These are phyloP conservation scores for Rugalucina vietnamica DNA, from an alignment of 2,888 invertebrate genomes.

Conservation along the genomic window DNA sequence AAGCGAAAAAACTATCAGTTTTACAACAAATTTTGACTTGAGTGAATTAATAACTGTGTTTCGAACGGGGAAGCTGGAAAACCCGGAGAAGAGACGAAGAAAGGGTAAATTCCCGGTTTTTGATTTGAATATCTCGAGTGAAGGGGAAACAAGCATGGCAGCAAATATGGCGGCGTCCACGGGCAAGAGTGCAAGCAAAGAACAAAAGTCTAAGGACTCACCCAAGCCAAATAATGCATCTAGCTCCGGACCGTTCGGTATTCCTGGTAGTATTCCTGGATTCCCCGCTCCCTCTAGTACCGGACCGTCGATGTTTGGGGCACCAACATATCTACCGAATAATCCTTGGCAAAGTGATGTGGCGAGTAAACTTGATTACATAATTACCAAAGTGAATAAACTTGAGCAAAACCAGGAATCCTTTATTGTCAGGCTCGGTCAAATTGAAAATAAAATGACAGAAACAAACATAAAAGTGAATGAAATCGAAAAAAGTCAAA, in stretches of 20 bases:
- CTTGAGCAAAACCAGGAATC: neutral
- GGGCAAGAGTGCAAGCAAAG: neutral
- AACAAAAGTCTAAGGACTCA: neutral
- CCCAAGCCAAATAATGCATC: neutral
- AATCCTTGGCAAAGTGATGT: neutral
- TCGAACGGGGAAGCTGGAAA: too few species aligned
- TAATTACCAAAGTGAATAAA: neutral
- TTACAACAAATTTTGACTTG: too few species aligned
- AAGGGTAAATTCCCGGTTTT: too few species aligned
- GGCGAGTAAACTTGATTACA: neutral
- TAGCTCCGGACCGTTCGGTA: too few species aligned
- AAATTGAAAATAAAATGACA: neutral
- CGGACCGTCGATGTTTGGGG: neutral
- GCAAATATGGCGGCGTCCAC: neutral
- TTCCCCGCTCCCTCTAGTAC: too few species aligned
- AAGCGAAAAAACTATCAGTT: too few species aligned
- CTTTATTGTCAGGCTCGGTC: neutral
- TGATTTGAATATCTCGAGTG: too few species aligned
- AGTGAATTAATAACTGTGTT: too few species aligned
- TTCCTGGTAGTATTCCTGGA: neutral
- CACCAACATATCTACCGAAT: neutral
- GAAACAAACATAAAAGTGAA: neutral
- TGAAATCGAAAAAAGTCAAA: slow-evolving; percentile 17
- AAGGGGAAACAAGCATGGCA: too few species aligned
- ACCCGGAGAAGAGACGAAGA: too few species aligned